These are phyloP conservation scores for Champsocephalus gunnari DNA, from an alignment of 2,797 vertebrate genomes.

Conservation along the genomic window DNA sequence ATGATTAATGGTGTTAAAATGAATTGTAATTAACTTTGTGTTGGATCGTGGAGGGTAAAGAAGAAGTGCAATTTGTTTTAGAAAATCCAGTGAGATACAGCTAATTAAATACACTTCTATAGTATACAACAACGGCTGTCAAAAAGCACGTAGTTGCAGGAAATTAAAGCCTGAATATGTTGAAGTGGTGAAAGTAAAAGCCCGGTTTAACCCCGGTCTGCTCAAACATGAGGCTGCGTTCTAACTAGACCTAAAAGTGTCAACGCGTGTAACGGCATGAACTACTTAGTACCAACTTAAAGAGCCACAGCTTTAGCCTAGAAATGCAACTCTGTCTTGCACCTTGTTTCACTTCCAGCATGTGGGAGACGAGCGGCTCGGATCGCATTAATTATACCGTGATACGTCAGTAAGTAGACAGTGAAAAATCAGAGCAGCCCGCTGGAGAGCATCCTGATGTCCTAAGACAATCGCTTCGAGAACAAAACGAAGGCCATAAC, in stretches of 20 bases:
- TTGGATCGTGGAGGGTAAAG: not conserved
- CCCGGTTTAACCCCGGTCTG: not conserved
- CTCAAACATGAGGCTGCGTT: not conserved
- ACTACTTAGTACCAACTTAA: not conserved
- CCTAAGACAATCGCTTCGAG: not conserved
- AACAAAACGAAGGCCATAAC: conserved; percentile 11
- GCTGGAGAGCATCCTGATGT: conserved; percentile 11
- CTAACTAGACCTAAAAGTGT: conserved; percentile 3
- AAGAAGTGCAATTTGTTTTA: not conserved
- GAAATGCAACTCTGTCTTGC: not conserved
- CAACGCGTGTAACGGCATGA: too few species aligned
- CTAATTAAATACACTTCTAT: not conserved
- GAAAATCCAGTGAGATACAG: conserved; percentile 1
- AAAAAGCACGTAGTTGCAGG: conserved; percentile 22
- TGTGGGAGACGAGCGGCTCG: conserved; percentile 15
- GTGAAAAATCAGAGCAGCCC: conserved; percentile 40
- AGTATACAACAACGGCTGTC: conserved; percentile 9
- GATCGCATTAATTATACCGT: conserved; percentile 50
- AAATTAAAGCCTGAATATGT: conserved; percentile 8
- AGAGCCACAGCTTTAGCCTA: not conserved
- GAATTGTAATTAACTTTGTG: not conserved
- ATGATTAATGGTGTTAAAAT: not conserved
- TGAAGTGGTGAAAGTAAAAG: not conserved
- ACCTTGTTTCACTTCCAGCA: conserved; percentile 1
- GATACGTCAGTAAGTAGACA: conserved; percentile 34